Evolutionary conservation across 35 echinoderm and acorn worm species (phyloP), one percentile per base, ranked within the genome.

Genomic region (Ophioderma brevispina): DNA sequence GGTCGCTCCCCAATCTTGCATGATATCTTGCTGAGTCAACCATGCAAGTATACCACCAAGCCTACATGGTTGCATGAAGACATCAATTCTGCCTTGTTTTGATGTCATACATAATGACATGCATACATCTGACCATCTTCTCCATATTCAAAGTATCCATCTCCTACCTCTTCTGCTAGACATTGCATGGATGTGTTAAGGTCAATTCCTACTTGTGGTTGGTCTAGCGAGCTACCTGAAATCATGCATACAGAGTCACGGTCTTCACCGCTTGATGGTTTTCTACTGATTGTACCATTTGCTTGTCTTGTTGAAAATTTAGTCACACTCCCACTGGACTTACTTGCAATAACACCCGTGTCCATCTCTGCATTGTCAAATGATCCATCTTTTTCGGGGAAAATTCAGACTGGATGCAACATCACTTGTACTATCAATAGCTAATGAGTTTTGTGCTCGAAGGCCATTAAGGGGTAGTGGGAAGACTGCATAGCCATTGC

Each of bases 271-370:
- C 75, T 91, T 2, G 90, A 91, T 1, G 75, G 56, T 77, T 96
- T 96, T 21, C 87, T 56, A 77, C 91, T 96, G 28, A 96, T 55
- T 3, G 76, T 64, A 5, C 75, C 40, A 33, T 56, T 90, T 5
- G 86, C 80, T 30, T 37, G 76, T 6, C 92, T 59, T 31, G 89
- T 98, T 41, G 86, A 94, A 40, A 87, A 94, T 82, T 98, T 98
- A 3, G 96, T 98, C 21, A 98, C 90, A 38, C 92, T 98, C 33
- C 92, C 92, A 49, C 92, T 94, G 0, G 86, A 89, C 52, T 94
- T 94, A 49, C 92, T 94, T 0, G 92, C 92, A 39, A 94, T 89
- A 14, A 86, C 87, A 11, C 59, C 59, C 10, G 10, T 70, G n/a
- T 70, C 59, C 59, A 70, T 70, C 10, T 70, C 59, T 6, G 15